phyloP scores from a whole-genome alignment of 1,140 invertebrate genomes.

The Elysia chlorotica region DNA sequence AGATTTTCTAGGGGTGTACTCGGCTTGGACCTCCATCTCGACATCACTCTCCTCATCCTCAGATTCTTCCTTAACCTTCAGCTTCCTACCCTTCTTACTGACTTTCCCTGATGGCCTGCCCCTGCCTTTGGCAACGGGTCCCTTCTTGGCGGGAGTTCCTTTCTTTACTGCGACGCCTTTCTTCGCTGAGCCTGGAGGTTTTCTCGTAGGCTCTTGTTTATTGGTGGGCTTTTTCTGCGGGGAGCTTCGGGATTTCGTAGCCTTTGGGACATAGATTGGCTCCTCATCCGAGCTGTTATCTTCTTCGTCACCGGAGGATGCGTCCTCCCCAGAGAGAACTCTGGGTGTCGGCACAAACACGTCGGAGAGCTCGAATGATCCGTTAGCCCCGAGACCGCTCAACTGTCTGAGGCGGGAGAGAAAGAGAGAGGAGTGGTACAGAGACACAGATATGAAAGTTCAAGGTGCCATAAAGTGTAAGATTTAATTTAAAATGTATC shows the following conservation, averaged over 20 bases:
- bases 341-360: slow-evolving; percentile 40
- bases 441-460: not conserved
- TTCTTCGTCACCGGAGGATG: slow-evolving; percentile 19
- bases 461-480: not conserved
- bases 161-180: not conserved
- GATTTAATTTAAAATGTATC: not conserved
- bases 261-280: slow-evolving; percentile 17
- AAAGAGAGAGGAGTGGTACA: not conserved
- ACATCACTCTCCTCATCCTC: not conserved
- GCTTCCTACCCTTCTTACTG: not conserved
- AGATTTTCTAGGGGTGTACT: not conserved
- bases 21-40: not conserved
- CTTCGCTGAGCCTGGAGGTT: not conserved
- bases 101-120: not conserved
- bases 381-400: slow-evolving; percentile 42
- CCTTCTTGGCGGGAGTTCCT: not conserved
- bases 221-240: slow-evolving; percentile 7
- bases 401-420: slow-evolving; percentile 38
- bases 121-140: not conserved
- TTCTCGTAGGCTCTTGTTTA: not conserved
- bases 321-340: slow-evolving; percentile 38
- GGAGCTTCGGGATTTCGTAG: slow-evolving; percentile 18
- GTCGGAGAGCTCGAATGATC: slow-evolving; percentile 41
- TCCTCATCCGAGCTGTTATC: slow-evolving; percentile 18
- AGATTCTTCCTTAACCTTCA: too few relatives aligned